Conservation (phyloP, 1,140 invertebrate species). For the Bombus confusus region DNA sequence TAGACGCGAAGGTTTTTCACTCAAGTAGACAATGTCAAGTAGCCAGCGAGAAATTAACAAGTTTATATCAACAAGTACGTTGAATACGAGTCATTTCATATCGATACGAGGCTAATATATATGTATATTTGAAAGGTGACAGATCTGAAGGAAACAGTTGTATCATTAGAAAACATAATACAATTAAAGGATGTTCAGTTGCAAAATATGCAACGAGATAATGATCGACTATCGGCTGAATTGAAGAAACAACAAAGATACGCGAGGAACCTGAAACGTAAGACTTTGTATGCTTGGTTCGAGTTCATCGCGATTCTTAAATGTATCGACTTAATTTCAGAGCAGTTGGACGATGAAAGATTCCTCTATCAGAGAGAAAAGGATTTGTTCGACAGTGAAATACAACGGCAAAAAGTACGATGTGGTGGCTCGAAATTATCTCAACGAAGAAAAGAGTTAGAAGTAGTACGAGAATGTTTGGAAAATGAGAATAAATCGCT, state of each 20-base stretch:
- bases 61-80: constrained; percentile 60
- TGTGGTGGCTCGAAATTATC: constrained; percentile 51
- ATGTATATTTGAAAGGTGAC: constrained; percentile 45
- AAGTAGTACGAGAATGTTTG: constrained; percentile 49
- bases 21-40: constrained; percentile 33
- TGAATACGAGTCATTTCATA: neutral
- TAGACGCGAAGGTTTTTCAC: constrained; percentile 24
- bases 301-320: constrained; percentile 26
- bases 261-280: constrained; percentile 72
- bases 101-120: neutral
- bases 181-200: constrained; percentile 63
- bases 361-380: constrained; percentile 69
- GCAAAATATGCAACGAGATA: constrained; percentile 60
- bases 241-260: constrained; percentile 70
- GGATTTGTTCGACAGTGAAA: constrained; percentile 64
- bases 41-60: constrained; percentile 42
- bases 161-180: constrained; percentile 56
- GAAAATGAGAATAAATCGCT: constrained; percentile 65
- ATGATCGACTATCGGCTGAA: constrained; percentile 63
- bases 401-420: constrained; percentile 60
- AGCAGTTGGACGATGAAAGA: constrained; percentile 73
- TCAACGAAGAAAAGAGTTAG: constrained; percentile 49
- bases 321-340: constrained; percentile 64
- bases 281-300: constrained; percentile 33
- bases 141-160: constrained; percentile 56